A percentile compares a stretch with the other conserved stretches of the same genome.
These are phyloP conservation scores for Caranx ignobilis DNA, from an alignment of 2,113 vertebrate genomes.

Conservation along the genomic window DNA sequence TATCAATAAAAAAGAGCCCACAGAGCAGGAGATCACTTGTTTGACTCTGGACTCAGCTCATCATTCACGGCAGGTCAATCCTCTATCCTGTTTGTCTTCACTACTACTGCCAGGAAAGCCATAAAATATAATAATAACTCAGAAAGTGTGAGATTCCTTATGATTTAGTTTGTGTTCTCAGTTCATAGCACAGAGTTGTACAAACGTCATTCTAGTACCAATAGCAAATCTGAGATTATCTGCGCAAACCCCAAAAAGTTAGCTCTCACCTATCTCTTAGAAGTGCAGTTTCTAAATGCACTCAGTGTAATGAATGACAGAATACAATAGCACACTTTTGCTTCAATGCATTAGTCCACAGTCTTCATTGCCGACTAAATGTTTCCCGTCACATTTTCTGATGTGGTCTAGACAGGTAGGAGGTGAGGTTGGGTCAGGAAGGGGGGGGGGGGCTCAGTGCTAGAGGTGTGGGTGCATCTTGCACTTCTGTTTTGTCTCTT, in stretches of 20 bases:
- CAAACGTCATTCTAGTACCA: not conserved
- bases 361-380: not conserved
- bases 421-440: conserved; percentile 26
- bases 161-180: not conserved
- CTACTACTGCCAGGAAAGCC: too few species aligned
- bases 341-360: conserved; percentile 12
- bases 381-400: conserved; percentile 34
- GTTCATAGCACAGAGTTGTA: not conserved
- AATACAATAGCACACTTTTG: not conserved
- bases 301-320: not conserved
- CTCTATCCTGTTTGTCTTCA: too few species aligned
- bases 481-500: not conserved
- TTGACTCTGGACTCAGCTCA: too few species aligned
- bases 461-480: not conserved
- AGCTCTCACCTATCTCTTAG: not conserved
- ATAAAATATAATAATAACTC: too few species aligned
- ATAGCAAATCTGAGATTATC: not conserved
- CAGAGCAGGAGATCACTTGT: too few species aligned
- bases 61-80: too few species aligned
- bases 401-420: conserved; percentile 40
- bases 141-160: not conserved
- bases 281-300: not conserved
- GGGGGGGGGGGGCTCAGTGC: not conserved
- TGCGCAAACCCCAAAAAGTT: not conserved
- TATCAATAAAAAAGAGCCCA: too few species aligned